Evolutionary conservation across 2,113 vertebrate species (phyloP).

Genomic region (Cyphomyrus discorhynchus): DNA sequence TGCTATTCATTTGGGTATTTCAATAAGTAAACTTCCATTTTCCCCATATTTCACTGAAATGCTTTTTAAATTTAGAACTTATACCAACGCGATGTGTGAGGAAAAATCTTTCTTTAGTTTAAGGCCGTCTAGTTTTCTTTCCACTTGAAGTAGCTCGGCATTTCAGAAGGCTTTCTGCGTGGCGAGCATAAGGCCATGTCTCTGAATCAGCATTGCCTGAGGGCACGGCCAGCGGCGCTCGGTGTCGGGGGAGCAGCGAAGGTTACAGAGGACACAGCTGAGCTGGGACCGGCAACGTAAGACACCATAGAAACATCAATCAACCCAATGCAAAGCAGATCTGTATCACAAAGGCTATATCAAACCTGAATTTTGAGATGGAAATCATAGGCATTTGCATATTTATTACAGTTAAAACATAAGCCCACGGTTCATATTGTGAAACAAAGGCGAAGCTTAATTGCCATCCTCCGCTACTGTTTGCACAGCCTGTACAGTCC

Average conservation of each 20-base stretch:
- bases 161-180: background rate
- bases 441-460: background rate
- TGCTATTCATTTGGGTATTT: background rate
- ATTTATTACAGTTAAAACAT: background rate
- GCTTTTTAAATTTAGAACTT: background rate
- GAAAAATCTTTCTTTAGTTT: background rate
- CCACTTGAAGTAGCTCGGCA: background rate
- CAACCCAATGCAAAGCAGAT: background rate
- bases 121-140: background rate
- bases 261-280: background rate
- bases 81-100: background rate
- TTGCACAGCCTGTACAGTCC: background rate
- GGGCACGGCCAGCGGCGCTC: background rate
- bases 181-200: background rate
- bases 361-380: background rate
- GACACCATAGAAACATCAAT: constrained; percentile 1
- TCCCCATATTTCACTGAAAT: background rate
- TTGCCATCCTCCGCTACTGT: background rate
- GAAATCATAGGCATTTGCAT: background rate
- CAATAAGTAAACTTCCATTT: background rate
- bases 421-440: background rate
- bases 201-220: constrained; percentile 17
- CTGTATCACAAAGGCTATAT: background rate
- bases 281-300: background rate
- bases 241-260: background rate